Evolutionary conservation across 1,140 invertebrate genomes (phyloP).

Genomic region (Drosophila ambigua): DNA sequence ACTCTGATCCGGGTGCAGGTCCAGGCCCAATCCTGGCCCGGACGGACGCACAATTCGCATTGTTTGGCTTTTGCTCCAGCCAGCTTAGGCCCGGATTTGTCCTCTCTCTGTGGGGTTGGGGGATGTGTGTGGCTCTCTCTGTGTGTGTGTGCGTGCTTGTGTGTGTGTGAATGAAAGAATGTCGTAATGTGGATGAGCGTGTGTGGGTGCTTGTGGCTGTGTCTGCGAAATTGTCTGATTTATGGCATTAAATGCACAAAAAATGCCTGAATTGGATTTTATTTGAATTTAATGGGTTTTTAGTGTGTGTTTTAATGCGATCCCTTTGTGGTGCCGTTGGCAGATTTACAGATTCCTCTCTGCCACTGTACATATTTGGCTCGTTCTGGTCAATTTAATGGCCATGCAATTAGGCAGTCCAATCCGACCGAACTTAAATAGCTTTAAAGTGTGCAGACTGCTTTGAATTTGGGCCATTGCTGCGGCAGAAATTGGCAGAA

Average conservation of each 20-base stretch:
- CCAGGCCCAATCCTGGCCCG: constrained; percentile 27
- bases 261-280: constrained; percentile 70
- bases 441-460: not conserved
- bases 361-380: constrained; percentile 23
- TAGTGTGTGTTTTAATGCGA: constrained; percentile 77
- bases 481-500: not conserved
- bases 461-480: not conserved
- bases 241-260: constrained; percentile 79
- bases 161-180: constrained; percentile 43
- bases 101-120: constrained; percentile 4
- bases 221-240: constrained; percentile 72
- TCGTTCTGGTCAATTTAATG: constrained; percentile 41
- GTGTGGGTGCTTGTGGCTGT: constrained; percentile 19
- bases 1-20: not conserved
- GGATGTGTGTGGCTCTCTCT: too few species aligned
- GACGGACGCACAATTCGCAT: constrained; percentile 68
- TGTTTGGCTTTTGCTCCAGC: constrained; percentile 72
- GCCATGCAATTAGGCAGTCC: constrained; percentile 19
- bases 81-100: constrained; percentile 64
- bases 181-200: not conserved
- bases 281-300: constrained; percentile 80
- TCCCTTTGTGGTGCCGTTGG: constrained; percentile 70
- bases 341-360: constrained; percentile 56
- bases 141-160: constrained; percentile 8
- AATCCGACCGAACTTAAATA: not conserved